phyloP scores from a whole-genome alignment of 2,113 vertebrate species.

The Chionomys nivalis region DNA sequence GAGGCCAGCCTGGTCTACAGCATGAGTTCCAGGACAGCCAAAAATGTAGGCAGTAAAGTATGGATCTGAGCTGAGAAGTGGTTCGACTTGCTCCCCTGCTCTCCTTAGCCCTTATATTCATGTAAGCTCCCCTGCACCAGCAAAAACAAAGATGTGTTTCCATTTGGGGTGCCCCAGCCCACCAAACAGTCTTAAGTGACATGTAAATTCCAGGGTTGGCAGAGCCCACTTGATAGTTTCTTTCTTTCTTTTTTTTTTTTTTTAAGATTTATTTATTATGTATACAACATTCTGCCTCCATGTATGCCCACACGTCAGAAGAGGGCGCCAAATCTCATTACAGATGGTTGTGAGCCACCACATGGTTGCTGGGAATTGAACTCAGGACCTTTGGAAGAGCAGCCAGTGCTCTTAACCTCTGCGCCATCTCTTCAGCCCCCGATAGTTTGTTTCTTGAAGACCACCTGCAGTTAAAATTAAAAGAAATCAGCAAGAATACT shows the following conservation, averaged over 20 bases:
- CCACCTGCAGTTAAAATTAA: neutral
- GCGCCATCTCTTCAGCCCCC: too few species aligned
- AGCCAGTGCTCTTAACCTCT: too few species aligned
- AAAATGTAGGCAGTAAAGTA: neutral
- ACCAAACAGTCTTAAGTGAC: neutral
- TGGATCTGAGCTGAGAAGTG: neutral
- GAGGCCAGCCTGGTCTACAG: neutral
- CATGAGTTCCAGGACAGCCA: too few species aligned
- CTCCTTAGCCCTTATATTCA: neutral
- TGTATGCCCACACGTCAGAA: too few species aligned
- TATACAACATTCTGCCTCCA: too few species aligned
- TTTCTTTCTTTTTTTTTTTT: too few species aligned
- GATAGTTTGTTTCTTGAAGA: neutral
- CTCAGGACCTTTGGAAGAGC: too few species aligned
- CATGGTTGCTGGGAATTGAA: too few species aligned
- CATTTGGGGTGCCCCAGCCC: neutral
- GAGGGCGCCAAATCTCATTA: too few species aligned
- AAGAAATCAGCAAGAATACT: neutral
- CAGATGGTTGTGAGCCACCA: too few species aligned
- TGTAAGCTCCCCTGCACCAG: rapidly evolving
- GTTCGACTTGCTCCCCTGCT: neutral
- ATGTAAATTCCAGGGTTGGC: neutral
- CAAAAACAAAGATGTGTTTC: neutral
- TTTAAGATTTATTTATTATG: too few species aligned
- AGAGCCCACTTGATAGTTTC: neutral